Conservation (phyloP, 2,113 vertebrate species). For the Sinocyclocheilus anophthalmus region DNA sequence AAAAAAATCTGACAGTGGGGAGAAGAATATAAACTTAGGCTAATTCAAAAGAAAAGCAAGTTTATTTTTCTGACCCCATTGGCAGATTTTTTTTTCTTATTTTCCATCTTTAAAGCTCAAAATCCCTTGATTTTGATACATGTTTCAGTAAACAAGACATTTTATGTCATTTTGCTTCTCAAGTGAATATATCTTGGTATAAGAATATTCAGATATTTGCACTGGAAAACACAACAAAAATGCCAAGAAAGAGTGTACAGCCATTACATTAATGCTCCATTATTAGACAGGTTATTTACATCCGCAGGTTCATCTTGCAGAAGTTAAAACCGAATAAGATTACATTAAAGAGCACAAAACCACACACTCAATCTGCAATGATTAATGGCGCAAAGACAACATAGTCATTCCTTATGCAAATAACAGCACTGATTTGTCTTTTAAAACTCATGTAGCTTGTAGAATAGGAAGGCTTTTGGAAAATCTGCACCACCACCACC, state of each 20-base stretch:
- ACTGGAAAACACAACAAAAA: background rate
- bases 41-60: background rate
- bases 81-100: too few species aligned
- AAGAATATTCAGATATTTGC: too few species aligned
- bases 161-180: too few species aligned
- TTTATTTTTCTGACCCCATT: too few species aligned
- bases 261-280: background rate
- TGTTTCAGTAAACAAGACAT: background rate
- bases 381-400: background rate
- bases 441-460: constrained; percentile 18
- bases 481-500: constrained; percentile 49
- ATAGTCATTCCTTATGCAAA: background rate
- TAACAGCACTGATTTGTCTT: constrained; percentile 8
- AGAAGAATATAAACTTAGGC: background rate
- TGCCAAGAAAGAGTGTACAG: background rate
- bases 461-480: constrained; percentile 44
- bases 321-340: background rate
- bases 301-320: background rate
- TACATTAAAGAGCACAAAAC: background rate
- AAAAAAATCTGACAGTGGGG: background rate
- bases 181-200: too few species aligned
- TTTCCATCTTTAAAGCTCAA: too few species aligned
- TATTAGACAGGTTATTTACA: background rate
- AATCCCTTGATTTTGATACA: too few species aligned
- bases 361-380: background rate